A percentile compares a stretch with the other conserved stretches of the same genome.
phyloP scores from a whole-genome alignment of 2,113 vertebrate genomes.

The Pardalotus punctatus region DNA sequence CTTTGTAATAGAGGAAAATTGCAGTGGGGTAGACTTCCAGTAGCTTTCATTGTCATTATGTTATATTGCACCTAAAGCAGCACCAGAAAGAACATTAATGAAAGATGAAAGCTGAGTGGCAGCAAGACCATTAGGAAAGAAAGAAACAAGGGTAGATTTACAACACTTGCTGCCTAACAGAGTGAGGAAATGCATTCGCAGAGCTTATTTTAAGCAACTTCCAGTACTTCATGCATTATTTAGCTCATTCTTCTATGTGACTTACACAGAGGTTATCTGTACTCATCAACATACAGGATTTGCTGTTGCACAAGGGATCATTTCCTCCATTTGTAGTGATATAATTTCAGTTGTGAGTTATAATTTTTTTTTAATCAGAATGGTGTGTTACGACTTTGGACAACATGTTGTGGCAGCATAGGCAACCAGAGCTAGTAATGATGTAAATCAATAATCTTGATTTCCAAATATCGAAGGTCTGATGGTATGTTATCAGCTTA shows the following conservation, averaged over 20 bases:
- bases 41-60: neutral
- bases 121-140: neutral
- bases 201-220: neutral
- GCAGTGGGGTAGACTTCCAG: neutral
- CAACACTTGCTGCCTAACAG: neutral
- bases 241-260: neutral
- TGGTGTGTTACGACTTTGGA: neutral
- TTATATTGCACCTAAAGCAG: neutral
- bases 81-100: neutral
- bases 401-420: neutral
- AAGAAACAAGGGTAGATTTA: neutral
- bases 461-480: neutral
- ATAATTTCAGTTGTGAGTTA: neutral
- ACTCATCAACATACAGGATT: neutral
- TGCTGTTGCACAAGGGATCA: neutral
- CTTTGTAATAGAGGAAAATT: neutral
- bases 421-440: neutral
- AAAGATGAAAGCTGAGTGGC: neutral
- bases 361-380: neutral
- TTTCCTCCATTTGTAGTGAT: neutral
- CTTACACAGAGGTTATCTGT: neutral
- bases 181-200: neutral
- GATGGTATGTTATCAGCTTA: neutral
- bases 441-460: neutral
- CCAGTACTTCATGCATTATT: neutral